Conservation (phyloP, 2,888 invertebrate genomes). For the Drosophila melanosoma region DNA sequence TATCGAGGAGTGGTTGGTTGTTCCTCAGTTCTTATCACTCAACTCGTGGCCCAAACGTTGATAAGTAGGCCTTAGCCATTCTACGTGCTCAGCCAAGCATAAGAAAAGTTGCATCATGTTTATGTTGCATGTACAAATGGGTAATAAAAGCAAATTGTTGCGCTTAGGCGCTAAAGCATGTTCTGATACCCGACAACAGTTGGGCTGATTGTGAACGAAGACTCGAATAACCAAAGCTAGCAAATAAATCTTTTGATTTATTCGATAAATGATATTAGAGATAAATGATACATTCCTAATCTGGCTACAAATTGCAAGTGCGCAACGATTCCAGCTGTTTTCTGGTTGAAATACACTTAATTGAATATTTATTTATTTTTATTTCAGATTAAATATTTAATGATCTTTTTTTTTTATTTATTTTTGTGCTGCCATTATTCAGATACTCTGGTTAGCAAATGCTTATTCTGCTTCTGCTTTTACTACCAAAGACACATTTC, state of each 20-base stretch:
- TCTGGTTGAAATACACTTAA: background rate
- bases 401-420: background rate
- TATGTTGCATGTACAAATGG: slow-evolving; percentile 8
- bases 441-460: slow-evolving; percentile 47
- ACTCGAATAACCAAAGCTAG: background rate
- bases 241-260: background rate
- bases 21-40: slow-evolving; percentile 35
- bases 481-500: slow-evolving; percentile 31
- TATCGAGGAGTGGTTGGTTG: slow-evolving; percentile 16
- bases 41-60: slow-evolving; percentile 35
- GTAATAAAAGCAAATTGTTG: background rate
- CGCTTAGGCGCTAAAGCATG: slow-evolving; percentile 4
- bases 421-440: slow-evolving; percentile 26
- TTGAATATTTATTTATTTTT: background rate
- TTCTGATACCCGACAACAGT: slow-evolving; percentile 12
- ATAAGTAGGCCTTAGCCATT: slow-evolving; percentile 51
- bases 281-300: background rate
- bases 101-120: slow-evolving; percentile 5
- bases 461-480: slow-evolving; percentile 11
- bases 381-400: background rate
- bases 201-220: background rate
- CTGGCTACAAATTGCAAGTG: background rate
- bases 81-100: slow-evolving; percentile 46
- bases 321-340: background rate
- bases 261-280: background rate